These are phyloP conservation scores for Gallinago nigripennis DNA, from an alignment of 2,797 vertebrate genomes.

Conservation along the genomic window DNA sequence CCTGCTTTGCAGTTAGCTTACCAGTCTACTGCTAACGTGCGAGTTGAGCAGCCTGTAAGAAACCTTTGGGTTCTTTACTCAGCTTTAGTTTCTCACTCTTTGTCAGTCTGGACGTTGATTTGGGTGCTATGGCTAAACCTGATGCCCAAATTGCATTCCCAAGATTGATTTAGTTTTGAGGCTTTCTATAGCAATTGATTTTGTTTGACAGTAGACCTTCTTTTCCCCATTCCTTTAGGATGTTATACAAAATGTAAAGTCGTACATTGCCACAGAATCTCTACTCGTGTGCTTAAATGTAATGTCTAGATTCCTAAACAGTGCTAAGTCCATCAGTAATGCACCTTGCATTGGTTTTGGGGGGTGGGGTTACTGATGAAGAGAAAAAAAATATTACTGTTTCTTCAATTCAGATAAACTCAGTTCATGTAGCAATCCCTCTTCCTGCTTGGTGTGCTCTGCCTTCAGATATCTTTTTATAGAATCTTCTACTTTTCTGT, in stretches of 20 bases:
- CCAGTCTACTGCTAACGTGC: rapidly evolving
- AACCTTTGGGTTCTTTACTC: not conserved
- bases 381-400: not conserved
- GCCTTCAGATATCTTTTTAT: not conserved
- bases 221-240: not conserved
- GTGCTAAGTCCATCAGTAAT: not conserved
- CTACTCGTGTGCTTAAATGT: not conserved
- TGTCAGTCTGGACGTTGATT: not conserved
- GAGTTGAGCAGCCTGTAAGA: not conserved
- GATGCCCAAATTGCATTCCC: not conserved
- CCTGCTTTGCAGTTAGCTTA: not conserved
- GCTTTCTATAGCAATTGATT: not conserved
- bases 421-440: not conserved
- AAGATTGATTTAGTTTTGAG: not conserved
- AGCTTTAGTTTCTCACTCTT: not conserved
- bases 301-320: not conserved
- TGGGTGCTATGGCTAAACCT: not conserved
- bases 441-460: not conserved
- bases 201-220: not conserved
- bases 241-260: not conserved
- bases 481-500: not conserved
- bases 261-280: not conserved
- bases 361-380: not conserved
- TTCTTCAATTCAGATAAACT: not conserved
- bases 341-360: rapidly evolving